Percentiles rank a stretch among this genome's conserved stretches.
Evolutionary conservation across 2,888 invertebrate species (phyloP).

Genomic region (Bruchidius siliquastri): DNA sequence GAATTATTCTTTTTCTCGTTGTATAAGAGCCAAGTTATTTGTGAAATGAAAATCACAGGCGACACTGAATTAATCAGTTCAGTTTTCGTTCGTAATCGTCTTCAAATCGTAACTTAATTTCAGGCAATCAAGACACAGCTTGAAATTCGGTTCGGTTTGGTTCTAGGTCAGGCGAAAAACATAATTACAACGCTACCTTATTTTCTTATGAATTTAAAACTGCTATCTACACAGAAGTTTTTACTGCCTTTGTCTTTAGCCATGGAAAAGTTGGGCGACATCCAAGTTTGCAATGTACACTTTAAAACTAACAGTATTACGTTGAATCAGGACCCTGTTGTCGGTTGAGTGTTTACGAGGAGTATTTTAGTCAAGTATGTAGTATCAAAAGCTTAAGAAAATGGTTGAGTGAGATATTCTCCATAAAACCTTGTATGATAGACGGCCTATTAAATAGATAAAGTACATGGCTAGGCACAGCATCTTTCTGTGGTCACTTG

Average conservation of each 20-base stretch:
- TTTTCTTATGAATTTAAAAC: not conserved
- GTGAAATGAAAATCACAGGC: not conserved
- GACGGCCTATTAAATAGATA: too few species aligned
- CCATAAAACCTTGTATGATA: too few species aligned
- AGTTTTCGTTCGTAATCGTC: not conserved
- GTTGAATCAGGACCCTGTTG: not conserved
- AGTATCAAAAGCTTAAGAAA: too few species aligned
- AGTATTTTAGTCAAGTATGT: not conserved
- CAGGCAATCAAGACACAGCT: not conserved
- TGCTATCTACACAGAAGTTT: not conserved
- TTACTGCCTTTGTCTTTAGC: not conserved
- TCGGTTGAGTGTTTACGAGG: not conserved
- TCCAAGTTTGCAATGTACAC: not conserved
- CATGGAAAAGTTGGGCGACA: not conserved
- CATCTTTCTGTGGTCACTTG: too few species aligned
- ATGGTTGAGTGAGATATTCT: too few species aligned
- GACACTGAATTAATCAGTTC: not conserved
- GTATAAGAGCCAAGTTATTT: too few species aligned
- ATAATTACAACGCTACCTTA: not conserved
- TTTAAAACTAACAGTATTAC: not conserved
- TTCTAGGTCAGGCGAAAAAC: not conserved
- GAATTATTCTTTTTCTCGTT: too few species aligned
- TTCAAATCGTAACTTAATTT: not conserved
- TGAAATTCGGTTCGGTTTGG: not conserved
- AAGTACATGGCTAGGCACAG: too few species aligned